Evolutionary conservation across 2,888 invertebrate genomes (phyloP), one percentile per base, ranked within the genome.

Genomic region (Orthonychiurus folsomi): DNA sequence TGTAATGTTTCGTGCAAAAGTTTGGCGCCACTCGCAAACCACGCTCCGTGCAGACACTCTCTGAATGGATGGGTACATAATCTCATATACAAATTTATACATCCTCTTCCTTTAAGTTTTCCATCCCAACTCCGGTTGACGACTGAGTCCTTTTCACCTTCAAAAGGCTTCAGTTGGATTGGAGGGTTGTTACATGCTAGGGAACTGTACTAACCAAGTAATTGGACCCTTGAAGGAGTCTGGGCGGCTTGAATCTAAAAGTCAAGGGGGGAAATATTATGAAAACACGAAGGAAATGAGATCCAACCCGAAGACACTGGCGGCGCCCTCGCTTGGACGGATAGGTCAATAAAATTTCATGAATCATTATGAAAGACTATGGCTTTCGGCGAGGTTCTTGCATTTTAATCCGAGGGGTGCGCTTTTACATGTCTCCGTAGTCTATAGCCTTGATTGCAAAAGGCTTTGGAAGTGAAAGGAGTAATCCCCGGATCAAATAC

Each of bases 111-210:
- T 37, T 37, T 37, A 37, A 37, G 37, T 37, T 37, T 5, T 9
- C 5, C 15, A 37, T 37, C 37, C 15, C 15, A 37, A 37, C 37
- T 9, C 37, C n/a, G 15, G 37, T 37, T 37, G 37, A 37, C 37
- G 37, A 37, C 37, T 37, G n/a, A n/a, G n/a, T n/a, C n/a, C 37
- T 37, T 37, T 37, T 37, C 37, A 37, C 37, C 37, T 37, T 37
- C 37, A 5, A 37, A 37, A 37, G 9, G n/a, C n/a, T n/a, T n/a
- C n/a, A n/a, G n/a, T n/a, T n/a, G n/a, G n/a, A n/a, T n/a, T n/a
- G n/a, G n/a, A n/a, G n/a, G n/a, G n/a, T n/a, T n/a, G n/a, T n/a
- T n/a, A n/a, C n/a, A n/a, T n/a, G n/a, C 37, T 15, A 37, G 15
- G 37, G 37, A 37, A 37, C 37, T 37, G 15, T 37, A 37, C 15